Conservation (phyloP, 2,797 vertebrate genomes). For the Erithacus rubecula region DNA sequence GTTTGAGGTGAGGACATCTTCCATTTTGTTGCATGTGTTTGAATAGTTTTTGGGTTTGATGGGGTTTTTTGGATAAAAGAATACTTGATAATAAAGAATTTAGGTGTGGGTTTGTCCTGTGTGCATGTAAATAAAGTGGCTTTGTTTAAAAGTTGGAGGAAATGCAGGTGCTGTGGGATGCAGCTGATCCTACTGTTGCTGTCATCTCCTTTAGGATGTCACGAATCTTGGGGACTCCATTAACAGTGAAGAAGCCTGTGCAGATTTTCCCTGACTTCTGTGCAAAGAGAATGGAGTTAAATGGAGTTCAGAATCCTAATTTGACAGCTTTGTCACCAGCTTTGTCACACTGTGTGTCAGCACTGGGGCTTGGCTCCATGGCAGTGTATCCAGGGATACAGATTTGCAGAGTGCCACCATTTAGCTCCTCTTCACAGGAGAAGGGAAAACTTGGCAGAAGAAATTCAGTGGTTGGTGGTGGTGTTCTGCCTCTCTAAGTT, state of each 20-base stretch:
- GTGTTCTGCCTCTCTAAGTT: constrained; percentile 36
- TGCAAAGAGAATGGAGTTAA: background rate
- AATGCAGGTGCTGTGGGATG: fast-evolving
- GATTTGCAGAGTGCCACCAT: background rate
- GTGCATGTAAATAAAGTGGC: background rate
- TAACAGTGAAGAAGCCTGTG: background rate
- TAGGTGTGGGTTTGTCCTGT: background rate
- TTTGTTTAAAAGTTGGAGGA: background rate
- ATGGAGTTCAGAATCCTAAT: background rate
- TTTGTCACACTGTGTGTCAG: fast-evolving
- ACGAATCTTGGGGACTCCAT: background rate
- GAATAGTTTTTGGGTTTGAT: background rate
- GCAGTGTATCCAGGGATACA: background rate
- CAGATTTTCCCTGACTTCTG: background rate
- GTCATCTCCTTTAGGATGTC: background rate
- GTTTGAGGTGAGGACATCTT: background rate
- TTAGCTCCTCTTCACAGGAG: background rate
- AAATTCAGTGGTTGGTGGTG: background rate
- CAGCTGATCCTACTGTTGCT: background rate
- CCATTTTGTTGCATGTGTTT: background rate
- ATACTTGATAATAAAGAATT: background rate
- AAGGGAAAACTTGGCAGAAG: background rate
- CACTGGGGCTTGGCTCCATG: background rate
- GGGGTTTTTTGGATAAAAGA: fast-evolving
- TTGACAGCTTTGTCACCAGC: background rate